phyloP scores from a whole-genome alignment of 2,113 vertebrate genomes.

The Xiphophorus maculatus region DNA sequence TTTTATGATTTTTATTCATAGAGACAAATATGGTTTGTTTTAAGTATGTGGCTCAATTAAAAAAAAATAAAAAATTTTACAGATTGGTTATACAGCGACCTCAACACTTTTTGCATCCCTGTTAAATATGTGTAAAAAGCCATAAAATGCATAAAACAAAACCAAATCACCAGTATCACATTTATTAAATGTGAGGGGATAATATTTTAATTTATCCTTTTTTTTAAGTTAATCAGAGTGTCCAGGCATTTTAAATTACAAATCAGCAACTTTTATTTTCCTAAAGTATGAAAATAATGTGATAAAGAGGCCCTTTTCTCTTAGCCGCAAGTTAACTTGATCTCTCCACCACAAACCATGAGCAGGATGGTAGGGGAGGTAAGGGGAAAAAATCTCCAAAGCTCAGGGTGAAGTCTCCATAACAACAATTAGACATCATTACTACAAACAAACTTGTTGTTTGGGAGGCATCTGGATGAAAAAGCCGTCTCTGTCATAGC shows the following conservation, averaged over 20 bases:
- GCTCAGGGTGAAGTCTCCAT: not conserved
- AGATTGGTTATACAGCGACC: too few species aligned
- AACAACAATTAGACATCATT: not conserved
- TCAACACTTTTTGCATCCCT: not conserved
- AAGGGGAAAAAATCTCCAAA: not conserved
- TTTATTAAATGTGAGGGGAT: not conserved
- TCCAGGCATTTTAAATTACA: too few species aligned
- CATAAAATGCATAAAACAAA: not conserved
- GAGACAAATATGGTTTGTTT: constrained; percentile 24
- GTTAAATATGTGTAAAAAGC: not conserved
- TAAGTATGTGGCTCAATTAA: not conserved
- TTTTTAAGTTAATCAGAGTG: too few species aligned
- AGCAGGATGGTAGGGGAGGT: not conserved
- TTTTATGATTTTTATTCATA: constrained; percentile 12
- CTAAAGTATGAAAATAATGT: too few species aligned
- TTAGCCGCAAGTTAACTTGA: not conserved
- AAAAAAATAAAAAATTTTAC: too few species aligned
- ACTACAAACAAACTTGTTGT: not conserved
- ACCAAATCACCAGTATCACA: not conserved
- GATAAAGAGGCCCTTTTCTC: too few species aligned
- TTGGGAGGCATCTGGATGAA: not conserved
- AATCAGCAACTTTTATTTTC: too few species aligned
- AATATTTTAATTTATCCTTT: too few species aligned
- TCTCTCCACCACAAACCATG: not conserved
- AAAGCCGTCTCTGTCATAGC: not conserved